Evolutionary conservation across 2,113 vertebrate species (phyloP), one percentile per base, ranked within the genome.

Genomic region (Lepisosteus osseus): DNA sequence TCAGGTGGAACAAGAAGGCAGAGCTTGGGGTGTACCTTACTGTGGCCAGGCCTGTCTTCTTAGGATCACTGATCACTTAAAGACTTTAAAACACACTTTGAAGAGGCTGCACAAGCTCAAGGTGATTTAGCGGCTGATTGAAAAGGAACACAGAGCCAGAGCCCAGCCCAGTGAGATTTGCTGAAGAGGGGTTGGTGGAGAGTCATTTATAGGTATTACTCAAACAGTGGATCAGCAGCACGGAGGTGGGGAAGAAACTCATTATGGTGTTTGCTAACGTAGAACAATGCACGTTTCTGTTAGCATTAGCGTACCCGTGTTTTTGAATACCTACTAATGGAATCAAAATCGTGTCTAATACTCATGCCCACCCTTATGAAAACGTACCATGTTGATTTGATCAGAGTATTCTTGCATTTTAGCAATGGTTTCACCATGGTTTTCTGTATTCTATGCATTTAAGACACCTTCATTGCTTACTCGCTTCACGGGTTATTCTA

Each of bases 31-130:
- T 41, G 8, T 55, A 57, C 47, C 47, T 6, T 9, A 51, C 9
- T 51, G 9, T 51, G 47, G 47, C 5, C 47, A 51, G 5, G 87
- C 85, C 86, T 84, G 82, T 78, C 77, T 72, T 67, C 67, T 44
- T 56, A 8, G 51, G 72, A 44, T 65, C 74, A 65, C 29, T 29
- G 74, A 79, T 78, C 82, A 65, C 76, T 71, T 57, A 72, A 78
- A 73, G 77, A 72, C 80, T 75, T 80, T 81, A 69, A 81, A 86
- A 84, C 80, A 80, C 83, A 85, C 79, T 72, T 43, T 65, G 79
- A 67, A 51, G 3, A 59, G 67, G 57, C 13, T 59, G 40, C 9
- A 68, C 45, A 69, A 75, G 68, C 75, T 75, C 72, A 40, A 42
- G 13, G 41, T 74, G 67, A 69, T 69, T 56, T 65, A 65, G 66